These are phyloP conservation scores for Protaetia brevitarsis DNA, from an alignment of 1,140 invertebrate species.

Conservation along the genomic window DNA sequence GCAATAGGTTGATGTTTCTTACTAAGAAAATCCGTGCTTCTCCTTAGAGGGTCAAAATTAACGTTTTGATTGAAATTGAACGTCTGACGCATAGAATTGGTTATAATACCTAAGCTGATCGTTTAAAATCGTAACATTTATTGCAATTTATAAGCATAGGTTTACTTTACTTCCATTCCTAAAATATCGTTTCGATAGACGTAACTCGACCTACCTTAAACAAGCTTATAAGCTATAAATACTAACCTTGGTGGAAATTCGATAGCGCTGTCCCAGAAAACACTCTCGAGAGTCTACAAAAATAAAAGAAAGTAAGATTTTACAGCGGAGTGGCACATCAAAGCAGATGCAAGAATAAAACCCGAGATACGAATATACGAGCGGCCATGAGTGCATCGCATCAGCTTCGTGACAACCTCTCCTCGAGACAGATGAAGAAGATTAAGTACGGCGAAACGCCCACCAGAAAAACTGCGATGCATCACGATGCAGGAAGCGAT, in stretches of 20 bases:
- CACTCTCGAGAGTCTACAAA: conserved; percentile 49
- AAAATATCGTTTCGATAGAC: background rate
- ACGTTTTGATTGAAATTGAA: no score
- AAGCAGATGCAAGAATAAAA: background rate
- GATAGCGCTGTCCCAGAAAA: conserved; percentile 45
- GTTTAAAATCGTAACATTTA: no score
- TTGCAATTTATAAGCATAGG: no score
- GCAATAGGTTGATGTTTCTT: no score
- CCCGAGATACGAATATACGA: background rate
- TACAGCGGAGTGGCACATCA: background rate
- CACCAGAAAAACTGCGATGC: background rate
- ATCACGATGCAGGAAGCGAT: background rate
- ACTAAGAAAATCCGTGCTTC: no score
- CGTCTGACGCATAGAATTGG: no score
- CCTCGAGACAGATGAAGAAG: background rate
- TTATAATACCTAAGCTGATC: no score
- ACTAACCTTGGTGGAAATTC: conserved; percentile 48
- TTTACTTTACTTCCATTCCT: no score
- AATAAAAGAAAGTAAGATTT: conserved; percentile 25
- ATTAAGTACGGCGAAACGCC: background rate
- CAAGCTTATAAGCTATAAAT: background rate
- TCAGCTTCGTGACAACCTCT: background rate
- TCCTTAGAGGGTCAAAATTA: no score
- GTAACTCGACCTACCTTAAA: background rate
- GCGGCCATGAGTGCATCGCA: background rate